Evolutionary conservation across 2,888 invertebrate genomes (phyloP), one percentile per base, ranked within the genome.

Genomic region (Sclerodermus sp.): DNA sequence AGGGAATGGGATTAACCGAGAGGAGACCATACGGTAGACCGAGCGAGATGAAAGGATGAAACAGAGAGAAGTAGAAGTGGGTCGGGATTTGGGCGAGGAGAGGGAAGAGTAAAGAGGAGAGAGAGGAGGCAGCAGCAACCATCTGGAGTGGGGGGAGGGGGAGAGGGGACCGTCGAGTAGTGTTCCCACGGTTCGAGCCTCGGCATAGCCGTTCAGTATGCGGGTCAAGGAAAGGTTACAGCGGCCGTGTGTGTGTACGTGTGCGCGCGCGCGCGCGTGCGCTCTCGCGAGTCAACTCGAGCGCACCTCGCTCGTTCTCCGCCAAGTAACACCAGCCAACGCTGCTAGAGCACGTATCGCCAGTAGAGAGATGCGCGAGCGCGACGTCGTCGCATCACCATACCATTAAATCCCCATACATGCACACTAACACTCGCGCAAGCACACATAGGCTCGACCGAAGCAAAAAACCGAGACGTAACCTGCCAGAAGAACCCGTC

Each of bases 181-280:
- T 74, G 76, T 76, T 77, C 82, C 77, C 82, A 81, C 83, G 82
- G 83, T 83, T 83, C 82, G 79, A 83, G 82, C 79, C 82, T 80
- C 81, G 80, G 82, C 82, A 82, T 81, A 82, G 82, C 81, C 76
- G 82, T 80, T 82, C 82, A 82, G 82, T 82, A 83, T 83, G 82
- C 83, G 81, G 83, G 83, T 83, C 83, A 83, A 83, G 83, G 83
- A 82, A 82, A 82, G 82, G 83, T 83, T 83, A 83, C 81, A 70
- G 68, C 71, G 4, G 68, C 65, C 67, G 71, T 59, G 45, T 32
- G 42, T 31, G 52, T 55, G 60, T 47, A 42, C 44, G 12, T 40
- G 45, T 40, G 47, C 18, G 34, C 29, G 37, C 37, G 30, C 38
- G 37, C 52, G 51, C 49, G 51, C 49, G 38, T 42, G 50, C 39